Percentiles rank a stretch among this genome's conserved stretches.
Conservation (phyloP, 2,888 invertebrate genomes). For the Osedax frankpressi region DNA sequence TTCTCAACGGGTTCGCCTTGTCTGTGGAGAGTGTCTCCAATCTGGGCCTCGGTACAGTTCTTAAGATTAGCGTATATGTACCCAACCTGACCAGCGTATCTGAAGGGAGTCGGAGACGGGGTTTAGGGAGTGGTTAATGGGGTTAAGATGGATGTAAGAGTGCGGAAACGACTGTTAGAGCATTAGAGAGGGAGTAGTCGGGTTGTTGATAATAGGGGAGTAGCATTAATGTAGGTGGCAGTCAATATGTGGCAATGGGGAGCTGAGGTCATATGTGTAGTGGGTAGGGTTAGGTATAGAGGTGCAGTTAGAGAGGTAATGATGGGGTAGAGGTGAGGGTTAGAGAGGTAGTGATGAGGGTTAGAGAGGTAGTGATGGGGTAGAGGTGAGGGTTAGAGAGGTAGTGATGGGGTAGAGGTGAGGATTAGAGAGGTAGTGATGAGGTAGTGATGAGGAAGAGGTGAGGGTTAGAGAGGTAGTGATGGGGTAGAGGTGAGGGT, state of each 20-base stretch:
- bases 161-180: too few relatives aligned
- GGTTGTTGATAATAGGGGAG: neutral
- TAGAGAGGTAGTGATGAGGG: neutral
- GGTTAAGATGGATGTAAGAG: neutral
- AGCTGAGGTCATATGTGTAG: too few relatives aligned
- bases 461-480: neutral
- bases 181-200: neutral
- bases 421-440: neutral
- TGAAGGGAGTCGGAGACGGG: constrained; percentile 26
- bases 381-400: too few relatives aligned
- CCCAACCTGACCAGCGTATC: constrained; percentile 79
- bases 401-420: neutral
- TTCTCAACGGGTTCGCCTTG: constrained; percentile 51
- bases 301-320: too few relatives aligned
- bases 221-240: too few relatives aligned
- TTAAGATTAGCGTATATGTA: constrained; percentile 70
- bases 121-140: neutral
- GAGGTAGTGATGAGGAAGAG: too few relatives aligned
- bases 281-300: too few relatives aligned
- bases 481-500: neutral
- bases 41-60: constrained; percentile 58
- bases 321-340: neutral
- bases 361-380: neutral
- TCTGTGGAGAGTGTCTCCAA: constrained; percentile 64
- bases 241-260: too few relatives aligned